A percentile compares a stretch with the other conserved stretches of the same genome.
phyloP scores from a whole-genome alignment of 2,113 vertebrate genomes.

The Emydura subglobosa region DNA sequence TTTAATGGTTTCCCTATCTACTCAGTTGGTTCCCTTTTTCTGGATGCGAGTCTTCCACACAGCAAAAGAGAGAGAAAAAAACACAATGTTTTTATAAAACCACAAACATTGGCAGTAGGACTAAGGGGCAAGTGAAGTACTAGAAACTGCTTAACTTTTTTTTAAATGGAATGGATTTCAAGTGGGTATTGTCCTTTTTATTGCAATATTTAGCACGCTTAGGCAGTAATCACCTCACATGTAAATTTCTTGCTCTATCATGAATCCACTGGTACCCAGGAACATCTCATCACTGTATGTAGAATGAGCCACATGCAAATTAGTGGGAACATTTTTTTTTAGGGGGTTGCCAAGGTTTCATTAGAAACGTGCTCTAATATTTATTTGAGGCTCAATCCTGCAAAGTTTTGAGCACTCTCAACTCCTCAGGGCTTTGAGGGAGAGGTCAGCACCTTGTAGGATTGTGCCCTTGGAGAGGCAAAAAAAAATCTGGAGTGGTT shows the following conservation, averaged over 20 bases:
- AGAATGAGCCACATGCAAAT: neutral
- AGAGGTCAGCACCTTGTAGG: neutral
- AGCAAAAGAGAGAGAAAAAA: neutral
- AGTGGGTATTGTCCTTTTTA: neutral
- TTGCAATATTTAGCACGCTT: neutral
- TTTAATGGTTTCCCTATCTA: neutral
- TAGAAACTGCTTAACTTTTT: neutral
- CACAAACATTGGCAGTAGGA: neutral
- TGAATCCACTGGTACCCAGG: neutral
- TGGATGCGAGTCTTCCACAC: too few species aligned
- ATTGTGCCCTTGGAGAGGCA: neutral
- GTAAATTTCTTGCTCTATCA: rapidly evolving
- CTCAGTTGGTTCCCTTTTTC: neutral
- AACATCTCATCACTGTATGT: neutral
- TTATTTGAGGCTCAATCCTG: neutral
- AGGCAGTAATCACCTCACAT: neutral
- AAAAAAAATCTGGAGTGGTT: neutral
- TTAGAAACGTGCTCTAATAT: neutral
- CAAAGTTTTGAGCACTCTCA: neutral
- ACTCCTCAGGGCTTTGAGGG: neutral
- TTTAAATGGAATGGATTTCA: neutral
- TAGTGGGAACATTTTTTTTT: neutral
- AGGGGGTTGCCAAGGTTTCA: neutral
- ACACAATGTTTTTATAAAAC: neutral
- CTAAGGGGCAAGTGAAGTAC: neutral